These are phyloP conservation scores for Papilio protenor DNA, from an alignment of 2,888 invertebrate genomes.

Conservation along the genomic window DNA sequence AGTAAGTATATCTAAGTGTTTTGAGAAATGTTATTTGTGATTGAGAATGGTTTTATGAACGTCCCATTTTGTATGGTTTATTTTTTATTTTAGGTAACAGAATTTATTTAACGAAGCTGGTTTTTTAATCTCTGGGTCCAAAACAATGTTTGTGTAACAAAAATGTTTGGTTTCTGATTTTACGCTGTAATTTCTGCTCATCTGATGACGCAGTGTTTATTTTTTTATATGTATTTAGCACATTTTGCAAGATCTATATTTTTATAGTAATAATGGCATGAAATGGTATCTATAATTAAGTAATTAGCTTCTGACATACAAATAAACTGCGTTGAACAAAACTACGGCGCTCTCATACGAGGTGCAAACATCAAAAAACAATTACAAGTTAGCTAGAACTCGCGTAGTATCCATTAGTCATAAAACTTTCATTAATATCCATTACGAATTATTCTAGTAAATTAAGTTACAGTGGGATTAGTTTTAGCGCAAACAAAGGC, in stretches of 20 bases:
- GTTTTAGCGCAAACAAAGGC: slow-evolving; percentile 43
- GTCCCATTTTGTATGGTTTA: not conserved
- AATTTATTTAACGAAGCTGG: not conserved
- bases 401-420: slow-evolving; percentile 42
- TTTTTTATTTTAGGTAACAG: not conserved
- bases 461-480: slow-evolving; percentile 47
- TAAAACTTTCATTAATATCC: slow-evolving; percentile 46
- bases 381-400: slow-evolving; percentile 28
- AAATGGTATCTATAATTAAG: not conserved
- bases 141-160: not conserved
- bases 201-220: not conserved
- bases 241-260: too few relatives aligned
- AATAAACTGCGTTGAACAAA: not conserved
- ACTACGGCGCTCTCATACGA: not conserved
- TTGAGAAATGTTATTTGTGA: not conserved
- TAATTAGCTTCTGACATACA: not conserved
- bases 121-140: not conserved
- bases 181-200: not conserved
- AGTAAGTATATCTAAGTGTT: not conserved
- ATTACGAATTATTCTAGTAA: slow-evolving; percentile 48
- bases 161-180: not conserved
- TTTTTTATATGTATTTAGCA: not conserved
- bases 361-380: slow-evolving; percentile 34
- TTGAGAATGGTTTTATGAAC: not conserved
- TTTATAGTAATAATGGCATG: not conserved